Evolutionary conservation across 2,797 vertebrate genomes (phyloP), one percentile per base, ranked within the genome.

Genomic region (Furcifer pardalis): DNA sequence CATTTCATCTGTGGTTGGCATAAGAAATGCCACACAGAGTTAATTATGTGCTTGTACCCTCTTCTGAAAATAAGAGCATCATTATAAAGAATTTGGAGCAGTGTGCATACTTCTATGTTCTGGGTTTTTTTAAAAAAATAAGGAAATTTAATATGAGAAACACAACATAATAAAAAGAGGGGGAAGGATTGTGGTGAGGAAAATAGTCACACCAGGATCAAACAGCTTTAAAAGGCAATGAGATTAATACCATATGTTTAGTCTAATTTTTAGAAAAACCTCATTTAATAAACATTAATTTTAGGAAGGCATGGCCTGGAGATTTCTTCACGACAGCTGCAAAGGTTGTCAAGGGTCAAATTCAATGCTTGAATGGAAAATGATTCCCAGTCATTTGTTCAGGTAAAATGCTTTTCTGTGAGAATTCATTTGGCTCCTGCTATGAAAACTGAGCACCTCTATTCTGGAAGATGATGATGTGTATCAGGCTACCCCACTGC

Each of bases 1-100:
- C 81, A 85, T 89, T 87, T 89, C 84, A 88, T 89, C 75, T 80
- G 66, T 85, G 88, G 79, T 87, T 89, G 85, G 75, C 42, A 88
- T 60, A 86, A 92, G 52, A 91, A 88, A 86, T 84, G 78, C 37
- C 85, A 77, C 46, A 63, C 81, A 84, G 79, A 87, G 77, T 59
- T 88, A 88, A 92, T 90, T 90, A 60, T 46, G 42, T 75, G n/a
- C 46, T 83, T 84, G 37, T 78, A 81, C 44, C 65, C 71, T 69
- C 46, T 78, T 90, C 81, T 86, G 21, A 88, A 90, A 91, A 90
- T 77, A 69, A 74, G 40, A 63, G 32, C 86, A 90, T 87, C 84
- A 62, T 86, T 86, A 40, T 52, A 80, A 79, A n/a, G 79, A 10
- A 52, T 84, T 88, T 44, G 25, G n/a, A 81, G 35, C 3, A 56